These are phyloP conservation scores for Bradypodion ventrale DNA, from an alignment of 2,797 vertebrate genomes.

Conservation along the genomic window DNA sequence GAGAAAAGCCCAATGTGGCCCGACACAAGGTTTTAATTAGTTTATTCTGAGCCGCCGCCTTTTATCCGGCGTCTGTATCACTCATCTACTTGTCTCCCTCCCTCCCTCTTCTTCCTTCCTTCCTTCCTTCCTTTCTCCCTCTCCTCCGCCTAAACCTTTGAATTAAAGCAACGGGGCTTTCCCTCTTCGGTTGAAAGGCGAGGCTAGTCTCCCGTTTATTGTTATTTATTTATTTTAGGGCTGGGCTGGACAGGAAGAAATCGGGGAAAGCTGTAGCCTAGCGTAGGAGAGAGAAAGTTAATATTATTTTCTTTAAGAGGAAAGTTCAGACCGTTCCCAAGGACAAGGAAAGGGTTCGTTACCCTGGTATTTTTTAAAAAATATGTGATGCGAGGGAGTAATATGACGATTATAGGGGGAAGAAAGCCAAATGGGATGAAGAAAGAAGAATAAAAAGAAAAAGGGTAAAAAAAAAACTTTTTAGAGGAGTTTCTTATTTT, in stretches of 20 bases:
- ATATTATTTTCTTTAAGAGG: no score
- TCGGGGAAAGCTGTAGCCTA: no score
- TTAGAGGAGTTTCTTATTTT: accelerated
- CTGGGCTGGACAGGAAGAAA: no score
- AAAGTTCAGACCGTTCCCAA: background rate
- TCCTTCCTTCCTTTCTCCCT: background rate
- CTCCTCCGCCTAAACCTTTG: background rate
- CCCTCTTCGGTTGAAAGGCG: background rate
- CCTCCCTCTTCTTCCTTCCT: no score
- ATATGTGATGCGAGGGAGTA: no score
- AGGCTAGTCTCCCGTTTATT: background rate
- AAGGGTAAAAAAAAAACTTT: no score
- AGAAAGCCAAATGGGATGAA: no score
- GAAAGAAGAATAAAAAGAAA: background rate
- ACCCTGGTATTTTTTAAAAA: no score
- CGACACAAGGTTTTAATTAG: slow-evolving; percentile 83
- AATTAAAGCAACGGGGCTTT: background rate
- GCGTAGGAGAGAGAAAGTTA: no score
- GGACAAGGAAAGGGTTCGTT: background rate
- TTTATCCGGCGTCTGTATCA: slow-evolving; percentile 76
- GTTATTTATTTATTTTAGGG: no score
- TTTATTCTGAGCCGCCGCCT: slow-evolving; percentile 74
- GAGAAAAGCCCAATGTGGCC: slow-evolving; percentile 79
- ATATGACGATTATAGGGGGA: no score
- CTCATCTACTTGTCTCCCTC: background rate